Conservation (phyloP, 2,888 invertebrate genomes). For the Dione vanillae region DNA sequence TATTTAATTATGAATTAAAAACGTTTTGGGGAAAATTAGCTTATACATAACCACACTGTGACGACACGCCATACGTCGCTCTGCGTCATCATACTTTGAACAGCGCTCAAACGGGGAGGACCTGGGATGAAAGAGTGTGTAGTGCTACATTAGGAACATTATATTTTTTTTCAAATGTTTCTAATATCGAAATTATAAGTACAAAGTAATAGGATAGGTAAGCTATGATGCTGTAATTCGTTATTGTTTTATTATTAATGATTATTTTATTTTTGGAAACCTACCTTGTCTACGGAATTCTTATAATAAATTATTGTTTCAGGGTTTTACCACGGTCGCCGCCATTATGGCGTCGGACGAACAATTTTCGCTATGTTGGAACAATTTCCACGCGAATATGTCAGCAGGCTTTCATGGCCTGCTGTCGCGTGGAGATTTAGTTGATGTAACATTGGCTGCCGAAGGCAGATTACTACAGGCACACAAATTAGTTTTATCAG, state of each 20-base stretch:
- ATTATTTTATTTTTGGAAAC: too few species aligned
- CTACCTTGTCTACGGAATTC: neutral
- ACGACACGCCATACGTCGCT: slow-evolving; percentile 70
- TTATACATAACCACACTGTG: slow-evolving; percentile 59
- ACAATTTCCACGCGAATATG: slow-evolving; percentile 90
- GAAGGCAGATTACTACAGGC: slow-evolving; percentile 89
- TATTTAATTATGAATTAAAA: slow-evolving; percentile 43
- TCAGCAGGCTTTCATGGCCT: slow-evolving; percentile 89
- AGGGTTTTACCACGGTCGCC: slow-evolving; percentile 71
- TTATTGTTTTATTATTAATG: neutral
- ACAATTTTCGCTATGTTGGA: slow-evolving; percentile 90
- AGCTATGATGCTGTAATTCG: slow-evolving; percentile 39
- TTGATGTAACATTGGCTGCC: slow-evolving; percentile 88
- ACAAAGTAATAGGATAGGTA: slow-evolving; percentile 82
- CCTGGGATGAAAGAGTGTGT: slow-evolving; percentile 67
- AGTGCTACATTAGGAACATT: slow-evolving; percentile 68
- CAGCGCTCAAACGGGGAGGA: slow-evolving; percentile 77
- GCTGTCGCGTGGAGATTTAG: slow-evolving; percentile 87
- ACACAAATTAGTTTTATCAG: slow-evolving; percentile 88
- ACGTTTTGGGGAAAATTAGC: slow-evolving; percentile 58
- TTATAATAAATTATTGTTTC: slow-evolving; percentile 48
- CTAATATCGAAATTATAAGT: slow-evolving; percentile 78
- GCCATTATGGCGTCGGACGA: slow-evolving; percentile 89
- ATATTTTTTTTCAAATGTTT: slow-evolving; percentile 77
- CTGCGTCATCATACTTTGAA: slow-evolving; percentile 79